Base-by-base conservation (phyloP, 1,140 invertebrate genomes). In the Trichonephila clavipes region DNA sequence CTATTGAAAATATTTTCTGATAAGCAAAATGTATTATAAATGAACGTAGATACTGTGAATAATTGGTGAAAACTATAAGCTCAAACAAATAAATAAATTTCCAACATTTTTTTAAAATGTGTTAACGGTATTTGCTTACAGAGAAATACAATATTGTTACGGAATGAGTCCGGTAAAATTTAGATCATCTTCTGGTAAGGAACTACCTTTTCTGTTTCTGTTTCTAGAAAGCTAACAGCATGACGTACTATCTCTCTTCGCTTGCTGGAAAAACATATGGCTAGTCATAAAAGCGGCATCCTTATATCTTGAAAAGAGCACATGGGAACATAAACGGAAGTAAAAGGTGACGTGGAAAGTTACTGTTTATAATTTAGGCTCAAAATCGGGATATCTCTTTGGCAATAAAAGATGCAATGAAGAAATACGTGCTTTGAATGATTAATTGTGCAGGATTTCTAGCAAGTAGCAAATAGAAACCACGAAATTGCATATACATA, bases 201-300 rank as follows among this genome's bases (percentile, higher is more conserved):
- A 28, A 18, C 12, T 40, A 34, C 72, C 72, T 77, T 77, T 34
- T 34, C 72, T 77, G 72, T 19, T 64, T 18, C 18, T 64, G 12
- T 40, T 40, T 77, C 28, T 77, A 3, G 72, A 77, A 40, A 40
- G 72, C 34, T 34, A 40, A 77, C 72, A 77, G 72, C 24, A 16
- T 77, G 72, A 34, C 18, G 72, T 77, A 34, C 72, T 16, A 24
- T 69, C 66, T 77, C 34, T 77, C 72, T 34, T 77, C 34, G 72
- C 72, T 18, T 40, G 34, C 72, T 77, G 28, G 72, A 18, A 77
- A 77, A 51, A 40, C 72, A 77, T 77, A 77, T 77, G 72, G 72
- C 34, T 34, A 77, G 72, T 77, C 72, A 77, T 77, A 77, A 77
- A 77, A 77, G 72, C 72, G 72, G 72, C 72, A 40, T 34, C 34